Base-by-base conservation (phyloP, 2,797 vertebrate genomes). In the Oreochromis grahami region DNA sequence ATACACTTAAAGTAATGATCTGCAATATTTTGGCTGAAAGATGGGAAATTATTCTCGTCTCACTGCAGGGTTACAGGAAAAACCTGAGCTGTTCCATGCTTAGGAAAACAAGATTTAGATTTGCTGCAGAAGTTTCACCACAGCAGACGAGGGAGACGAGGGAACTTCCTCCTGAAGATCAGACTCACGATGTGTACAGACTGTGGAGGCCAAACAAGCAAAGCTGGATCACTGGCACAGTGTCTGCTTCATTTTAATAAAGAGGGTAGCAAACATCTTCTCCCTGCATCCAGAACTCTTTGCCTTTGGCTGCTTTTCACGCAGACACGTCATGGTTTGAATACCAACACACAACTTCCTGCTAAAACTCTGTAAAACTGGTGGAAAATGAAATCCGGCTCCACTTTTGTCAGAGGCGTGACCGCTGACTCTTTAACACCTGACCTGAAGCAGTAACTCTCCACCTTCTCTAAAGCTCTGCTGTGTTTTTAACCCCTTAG, bases 401-500 rank as follows among this genome's bases (percentile, higher is more conserved):
- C 21, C 43, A 41, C n/a, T 68, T 51, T 10, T 51, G 19, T 19
- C 14, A 4, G 19, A n/a, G 19, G 43, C 3, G 4, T n/a, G 50
- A 53, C 5, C 5, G 5, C 45, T 48, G 3, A 50, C 45, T 50
- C 17, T 50, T 70, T 43, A 7, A 0, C 21, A 0, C 3, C 38
- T 70, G 65, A 43, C 65, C 38, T 43, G 38, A 3, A 68, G 63
- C 21, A 24, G 21, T 24, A 43, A 24, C 13, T 24, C n/a, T 5
- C 19, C 60, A 63, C 2, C 34, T 68, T 68, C 36, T 43, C n/a
- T 41, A 24, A 68, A 68, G 36, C 13, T 2, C 2, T 2, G 21
- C 26, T 32, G 4, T 84, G 58, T 81, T 55, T 53, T 58, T 34
- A 8, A 36, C 5, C 76, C 65, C 7, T 41, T 84, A 97, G 98